Conservation (phyloP, 1,140 invertebrate genomes). For the Uloborus diversus region DNA sequence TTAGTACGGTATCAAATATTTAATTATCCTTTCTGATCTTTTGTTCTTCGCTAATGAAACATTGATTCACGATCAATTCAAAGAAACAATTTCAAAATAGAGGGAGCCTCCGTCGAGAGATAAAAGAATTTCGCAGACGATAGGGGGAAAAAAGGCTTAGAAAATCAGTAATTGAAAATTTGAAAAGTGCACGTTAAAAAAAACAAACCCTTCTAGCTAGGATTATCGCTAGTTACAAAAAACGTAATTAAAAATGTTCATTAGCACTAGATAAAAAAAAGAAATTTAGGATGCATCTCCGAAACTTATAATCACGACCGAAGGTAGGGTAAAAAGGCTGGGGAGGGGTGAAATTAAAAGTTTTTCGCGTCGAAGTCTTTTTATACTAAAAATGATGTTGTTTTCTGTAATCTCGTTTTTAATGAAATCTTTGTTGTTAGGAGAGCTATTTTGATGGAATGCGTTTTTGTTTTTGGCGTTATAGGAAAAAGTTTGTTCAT, state of each 20-base stretch:
- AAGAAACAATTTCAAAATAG: conserved; percentile 34
- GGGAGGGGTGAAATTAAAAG: background rate
- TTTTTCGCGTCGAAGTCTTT: background rate
- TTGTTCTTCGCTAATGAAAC: conserved; percentile 55
- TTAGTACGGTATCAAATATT: conserved; percentile 56
- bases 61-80: conserved; percentile 55
- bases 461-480: too few relatives aligned
- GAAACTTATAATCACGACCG: background rate
- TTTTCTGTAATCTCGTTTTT: conserved; percentile 11
- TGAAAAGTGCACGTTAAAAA: conserved; percentile 13
- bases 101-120: background rate
- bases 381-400: conserved; percentile 4
- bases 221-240: conserved; percentile 45
- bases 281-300: conserved; percentile 16
- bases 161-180: conserved; percentile 56
- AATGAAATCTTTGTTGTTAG: conserved; percentile 2
- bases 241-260: conserved; percentile 57
- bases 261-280: conserved; percentile 41
- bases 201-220: background rate
- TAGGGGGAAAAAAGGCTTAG: conserved; percentile 8
- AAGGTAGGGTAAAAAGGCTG: background rate
- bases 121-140: background rate
- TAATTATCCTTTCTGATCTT: conserved; percentile 50
- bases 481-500: too few relatives aligned
- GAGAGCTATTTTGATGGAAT: too few relatives aligned